phyloP scores from a whole-genome alignment of 1,140 invertebrate species.

The Heterodera schachtii region DNA sequence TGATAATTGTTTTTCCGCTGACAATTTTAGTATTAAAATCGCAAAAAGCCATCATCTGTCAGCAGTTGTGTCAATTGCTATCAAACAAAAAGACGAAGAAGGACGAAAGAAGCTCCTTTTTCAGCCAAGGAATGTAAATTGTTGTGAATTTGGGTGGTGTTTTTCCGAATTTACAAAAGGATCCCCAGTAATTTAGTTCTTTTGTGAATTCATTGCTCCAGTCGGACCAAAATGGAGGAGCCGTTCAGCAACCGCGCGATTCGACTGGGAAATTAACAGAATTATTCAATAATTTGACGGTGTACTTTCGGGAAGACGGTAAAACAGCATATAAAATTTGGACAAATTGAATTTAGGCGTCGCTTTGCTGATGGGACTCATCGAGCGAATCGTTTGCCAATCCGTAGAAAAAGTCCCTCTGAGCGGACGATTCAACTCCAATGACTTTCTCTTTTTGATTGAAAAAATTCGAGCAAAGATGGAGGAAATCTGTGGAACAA shows the following conservation, averaged over 20 bases:
- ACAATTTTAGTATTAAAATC: slow-evolving; percentile 51
- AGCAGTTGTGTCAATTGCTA: slow-evolving; percentile 38
- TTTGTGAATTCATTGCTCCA: background rate
- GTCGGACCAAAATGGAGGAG: slow-evolving; percentile 12
- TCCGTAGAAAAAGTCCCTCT: slow-evolving; percentile 31
- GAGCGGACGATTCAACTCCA: slow-evolving; percentile 37
- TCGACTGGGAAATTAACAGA: slow-evolving; percentile 40
- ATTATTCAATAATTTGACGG: slow-evolving; percentile 50
- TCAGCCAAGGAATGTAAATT: slow-evolving; percentile 8
- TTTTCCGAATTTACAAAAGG: no score
- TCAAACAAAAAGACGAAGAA: no score
- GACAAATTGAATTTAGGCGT: slow-evolving; percentile 33
- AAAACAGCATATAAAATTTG: background rate
- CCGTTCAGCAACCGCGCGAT: slow-evolving; percentile 33
- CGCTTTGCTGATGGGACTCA: slow-evolving; percentile 39
- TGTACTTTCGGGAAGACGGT: slow-evolving; percentile 49
- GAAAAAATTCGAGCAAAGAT: slow-evolving; percentile 34
- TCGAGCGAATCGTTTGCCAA: slow-evolving; percentile 37
- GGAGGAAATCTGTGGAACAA: slow-evolving; percentile 27
- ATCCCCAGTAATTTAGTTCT: no score
- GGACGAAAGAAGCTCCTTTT: background rate
- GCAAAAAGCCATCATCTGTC: slow-evolving; percentile 55
- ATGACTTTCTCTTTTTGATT: slow-evolving; percentile 34
- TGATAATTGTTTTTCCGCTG: slow-evolving; percentile 43
- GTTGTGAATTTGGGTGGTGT: no score